These are phyloP conservation scores for Halictus rubicundus DNA, from an alignment of 1,140 invertebrate genomes.

Conservation along the genomic window DNA sequence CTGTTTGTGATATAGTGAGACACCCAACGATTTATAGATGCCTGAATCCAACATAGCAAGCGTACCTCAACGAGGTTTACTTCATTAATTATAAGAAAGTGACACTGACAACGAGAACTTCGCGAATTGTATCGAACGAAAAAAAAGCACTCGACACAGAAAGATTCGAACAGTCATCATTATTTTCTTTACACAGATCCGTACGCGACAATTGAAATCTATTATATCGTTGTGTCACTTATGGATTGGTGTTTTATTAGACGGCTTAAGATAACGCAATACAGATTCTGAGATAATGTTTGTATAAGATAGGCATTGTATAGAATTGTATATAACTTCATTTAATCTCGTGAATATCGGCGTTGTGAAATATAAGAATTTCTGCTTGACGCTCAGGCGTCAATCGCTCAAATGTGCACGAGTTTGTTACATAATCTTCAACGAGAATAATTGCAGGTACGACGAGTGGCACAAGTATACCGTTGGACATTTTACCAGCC, in stretches of 20 bases:
- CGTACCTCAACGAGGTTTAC: not conserved
- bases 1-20: not conserved
- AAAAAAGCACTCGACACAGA: no score
- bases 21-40: not conserved
- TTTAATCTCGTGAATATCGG: not conserved
- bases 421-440: constrained; percentile 11
- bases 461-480: not conserved
- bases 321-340: no score
- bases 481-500: not conserved
- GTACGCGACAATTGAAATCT: not conserved
- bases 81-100: not conserved
- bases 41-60: not conserved
- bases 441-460: not conserved
- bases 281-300: no score
- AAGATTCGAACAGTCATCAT: not conserved
- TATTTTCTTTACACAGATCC: not conserved
- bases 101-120: not conserved
- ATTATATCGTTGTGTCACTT: not conserved
- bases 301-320: no score
- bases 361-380: not conserved
- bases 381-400: not conserved
- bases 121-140: no score
- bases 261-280: no score
- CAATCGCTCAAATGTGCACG: not conserved
- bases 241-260: not conserved